phyloP scores from a whole-genome alignment of 2,113 vertebrate genomes.

The Hyla sarda region DNA sequence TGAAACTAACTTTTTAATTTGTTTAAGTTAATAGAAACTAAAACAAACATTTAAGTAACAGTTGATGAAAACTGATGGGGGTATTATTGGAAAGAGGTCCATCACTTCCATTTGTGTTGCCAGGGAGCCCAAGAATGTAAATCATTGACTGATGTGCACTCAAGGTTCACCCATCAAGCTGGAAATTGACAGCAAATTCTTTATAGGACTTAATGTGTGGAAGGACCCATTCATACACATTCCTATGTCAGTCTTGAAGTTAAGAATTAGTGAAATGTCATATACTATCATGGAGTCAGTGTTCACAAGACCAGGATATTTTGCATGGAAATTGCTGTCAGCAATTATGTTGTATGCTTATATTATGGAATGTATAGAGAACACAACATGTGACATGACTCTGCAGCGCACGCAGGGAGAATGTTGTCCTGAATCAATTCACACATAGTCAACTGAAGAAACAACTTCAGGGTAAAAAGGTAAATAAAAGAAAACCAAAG shows the following conservation, averaged over 20 bases:
- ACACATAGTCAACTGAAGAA: background rate
- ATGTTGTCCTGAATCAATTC: background rate
- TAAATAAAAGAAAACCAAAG: background rate
- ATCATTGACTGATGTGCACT: background rate
- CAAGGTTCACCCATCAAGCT: background rate
- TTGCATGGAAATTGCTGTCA: background rate
- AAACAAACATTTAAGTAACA: too few species aligned
- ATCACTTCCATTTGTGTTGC: background rate
- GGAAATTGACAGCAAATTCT: background rate
- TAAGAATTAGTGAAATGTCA: background rate
- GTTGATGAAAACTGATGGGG: background rate
- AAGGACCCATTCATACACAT: background rate
- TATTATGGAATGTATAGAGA: background rate
- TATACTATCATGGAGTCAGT: background rate
- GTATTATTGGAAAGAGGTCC: background rate
- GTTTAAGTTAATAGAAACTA: too few species aligned
- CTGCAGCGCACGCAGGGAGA: background rate
- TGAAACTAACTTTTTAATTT: too few species aligned
- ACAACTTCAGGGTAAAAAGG: background rate
- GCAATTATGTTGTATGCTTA: background rate
- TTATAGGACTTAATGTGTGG: background rate
- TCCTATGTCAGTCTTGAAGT: too few species aligned
- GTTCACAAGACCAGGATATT: background rate
- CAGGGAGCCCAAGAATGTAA: background rate
- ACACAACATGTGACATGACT: background rate